Evolutionary conservation across 53 echinoderm and acorn worm species (phyloP), one percentile per base, ranked within the genome.

Genomic region (Henricia sp.): DNA sequence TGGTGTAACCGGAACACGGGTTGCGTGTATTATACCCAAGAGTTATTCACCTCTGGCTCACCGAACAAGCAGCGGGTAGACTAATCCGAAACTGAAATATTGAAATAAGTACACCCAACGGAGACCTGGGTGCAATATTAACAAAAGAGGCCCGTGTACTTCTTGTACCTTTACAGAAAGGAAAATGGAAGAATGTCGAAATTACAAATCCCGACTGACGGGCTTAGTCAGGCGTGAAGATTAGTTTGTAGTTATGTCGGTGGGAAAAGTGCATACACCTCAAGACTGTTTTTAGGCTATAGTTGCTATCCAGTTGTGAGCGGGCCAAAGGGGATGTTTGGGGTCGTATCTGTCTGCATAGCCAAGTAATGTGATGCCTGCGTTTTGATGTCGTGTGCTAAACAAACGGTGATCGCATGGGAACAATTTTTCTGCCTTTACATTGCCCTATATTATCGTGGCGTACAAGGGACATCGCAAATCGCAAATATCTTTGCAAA

Each of bases 91-190:
- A 72, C 53, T 52, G 14, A 71, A 71, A n/a, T n/a, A n/a, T n/a
- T n/a, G 50, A 71, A 50, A 50, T 71, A 16, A 71, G 29, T 44
- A 17, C 20, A 30, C 28, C 16, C 44, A 11, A 30, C 23, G 23
- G 51, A 13, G 33, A 28, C 56, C 24, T 6, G 29, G 29, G 33
- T 60, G 62, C 11, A 60, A 60, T 32, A 23, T 23, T 26, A 60
- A 60, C 62, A 60, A 10, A 30, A 10, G 6, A 65, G 56, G 58
- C 19, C 39, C 75, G 23, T 75, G 75, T 75, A 75, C 57, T 39
- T 57, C 43, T 46, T 46, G 44, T 70, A 17, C 19, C 5, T 48
- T 48, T 46, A 19, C 56, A 55, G 19, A 55, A 55, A 19, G 20
- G 10, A 12, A 23, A 55, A 55, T 55, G 21, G 5, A 10, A 16